These are phyloP conservation scores for Genyomyrus donnyi DNA, from an alignment of 2,113 vertebrate genomes.

Conservation along the genomic window DNA sequence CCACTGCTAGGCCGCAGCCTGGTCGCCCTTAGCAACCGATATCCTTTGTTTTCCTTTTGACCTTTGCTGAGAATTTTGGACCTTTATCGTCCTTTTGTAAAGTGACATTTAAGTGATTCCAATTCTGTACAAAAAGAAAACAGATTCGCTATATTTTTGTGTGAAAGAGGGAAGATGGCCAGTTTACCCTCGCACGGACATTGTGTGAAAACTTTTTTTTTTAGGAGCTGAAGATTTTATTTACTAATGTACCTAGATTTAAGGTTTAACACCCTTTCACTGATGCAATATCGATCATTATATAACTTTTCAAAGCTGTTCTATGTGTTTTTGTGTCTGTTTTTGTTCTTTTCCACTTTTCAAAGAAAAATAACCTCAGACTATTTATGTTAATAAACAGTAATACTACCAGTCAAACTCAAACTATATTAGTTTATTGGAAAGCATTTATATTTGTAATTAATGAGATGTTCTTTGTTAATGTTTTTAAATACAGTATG, in stretches of 20 bases:
- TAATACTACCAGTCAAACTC: slow-evolving; percentile 12
- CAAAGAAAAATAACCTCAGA: slow-evolving; percentile 40
- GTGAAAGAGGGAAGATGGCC: slow-evolving; percentile 43
- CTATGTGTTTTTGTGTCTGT: not conserved
- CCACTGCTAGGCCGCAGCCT: not conserved
- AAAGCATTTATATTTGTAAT: slow-evolving; percentile 32
- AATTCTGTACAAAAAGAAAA: slow-evolving; percentile 51
- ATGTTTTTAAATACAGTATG: slow-evolving; percentile 48
- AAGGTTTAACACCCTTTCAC: slow-evolving; percentile 39
- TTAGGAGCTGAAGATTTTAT: slow-evolving; percentile 4
- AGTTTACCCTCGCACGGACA: slow-evolving; percentile 11
- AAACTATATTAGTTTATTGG: slow-evolving; percentile 34
- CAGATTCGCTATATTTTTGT: slow-evolving; percentile 64
- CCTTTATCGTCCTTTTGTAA: slow-evolving; percentile 34
- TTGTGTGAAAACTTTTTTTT: slow-evolving; percentile 39
- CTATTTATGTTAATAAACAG: slow-evolving; percentile 51
- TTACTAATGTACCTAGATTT: not conserved
- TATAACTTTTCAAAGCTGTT: slow-evolving; percentile 44
- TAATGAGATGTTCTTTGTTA: slow-evolving; percentile 42
- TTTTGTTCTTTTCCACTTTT: not conserved
- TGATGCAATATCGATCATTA: slow-evolving; percentile 47
- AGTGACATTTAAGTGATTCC: slow-evolving; percentile 61
- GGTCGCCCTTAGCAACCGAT: not conserved
- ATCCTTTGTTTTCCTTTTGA: slow-evolving; percentile 33
- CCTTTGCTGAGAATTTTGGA: slow-evolving; percentile 46